These are phyloP conservation scores for Alosa sapidissima DNA, from an alignment of 2,797 vertebrate genomes.

Conservation along the genomic window DNA sequence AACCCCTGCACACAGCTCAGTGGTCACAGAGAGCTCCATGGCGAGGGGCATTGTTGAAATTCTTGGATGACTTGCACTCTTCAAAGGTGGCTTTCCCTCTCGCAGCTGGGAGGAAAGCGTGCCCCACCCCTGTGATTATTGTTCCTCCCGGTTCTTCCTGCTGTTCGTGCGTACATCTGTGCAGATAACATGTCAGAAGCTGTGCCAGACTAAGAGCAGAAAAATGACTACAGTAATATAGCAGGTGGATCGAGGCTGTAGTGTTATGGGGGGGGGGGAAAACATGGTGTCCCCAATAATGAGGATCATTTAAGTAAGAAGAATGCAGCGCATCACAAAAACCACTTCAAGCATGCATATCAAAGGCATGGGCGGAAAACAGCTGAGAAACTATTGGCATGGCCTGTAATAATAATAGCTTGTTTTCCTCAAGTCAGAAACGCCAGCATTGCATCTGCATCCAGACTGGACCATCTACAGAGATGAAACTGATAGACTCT, in stretches of 20 bases:
- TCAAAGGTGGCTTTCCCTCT: slow-evolving; percentile 57
- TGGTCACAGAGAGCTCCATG: slow-evolving; percentile 43
- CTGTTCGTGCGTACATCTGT: slow-evolving; percentile 19
- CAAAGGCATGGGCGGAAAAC: not conserved
- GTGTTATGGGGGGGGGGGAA: not conserved
- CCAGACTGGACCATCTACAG: not conserved
- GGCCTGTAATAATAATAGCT: not conserved
- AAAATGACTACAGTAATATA: not conserved
- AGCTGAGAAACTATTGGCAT: not conserved
- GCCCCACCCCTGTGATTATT: slow-evolving; percentile 61
- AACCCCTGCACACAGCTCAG: slow-evolving; percentile 41
- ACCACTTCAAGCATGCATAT: not conserved
- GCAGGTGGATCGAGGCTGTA: not conserved
- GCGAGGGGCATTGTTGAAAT: slow-evolving; percentile 66
- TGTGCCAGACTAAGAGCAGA: not conserved
- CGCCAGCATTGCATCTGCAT: not conserved
- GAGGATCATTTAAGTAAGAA: not conserved
- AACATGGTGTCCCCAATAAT: not conserved
- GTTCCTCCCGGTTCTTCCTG: slow-evolving; percentile 50
- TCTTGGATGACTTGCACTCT: slow-evolving; percentile 59
- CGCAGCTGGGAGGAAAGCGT: slow-evolving; percentile 50
- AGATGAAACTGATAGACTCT: not conserved
- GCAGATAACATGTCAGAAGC: not conserved
- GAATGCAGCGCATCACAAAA: not conserved
- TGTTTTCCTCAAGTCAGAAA: not conserved